Conservation (phyloP, 2,888 invertebrate species). For the Cheilosia soror region DNA sequence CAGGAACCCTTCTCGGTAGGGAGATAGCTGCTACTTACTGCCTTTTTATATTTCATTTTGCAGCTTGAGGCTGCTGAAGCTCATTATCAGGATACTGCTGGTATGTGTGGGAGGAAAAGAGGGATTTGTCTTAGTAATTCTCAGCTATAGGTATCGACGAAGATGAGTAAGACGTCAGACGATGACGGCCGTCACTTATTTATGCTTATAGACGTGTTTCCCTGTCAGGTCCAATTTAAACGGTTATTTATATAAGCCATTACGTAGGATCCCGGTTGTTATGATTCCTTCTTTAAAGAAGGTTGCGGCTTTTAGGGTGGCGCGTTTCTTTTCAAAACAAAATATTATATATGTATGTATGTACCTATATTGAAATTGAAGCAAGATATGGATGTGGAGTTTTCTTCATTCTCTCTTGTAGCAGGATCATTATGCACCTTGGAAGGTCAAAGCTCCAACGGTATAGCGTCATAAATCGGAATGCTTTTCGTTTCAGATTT, state of each 20-base stretch:
- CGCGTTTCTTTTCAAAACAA: too few relatives aligned
- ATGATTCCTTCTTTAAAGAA: background rate
- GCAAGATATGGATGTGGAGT: constrained; percentile 19
- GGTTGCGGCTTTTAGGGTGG: background rate
- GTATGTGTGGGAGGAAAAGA: background rate
- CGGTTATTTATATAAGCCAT: constrained; percentile 60
- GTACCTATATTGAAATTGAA: constrained; percentile 4
- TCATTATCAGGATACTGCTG: constrained; percentile 31
- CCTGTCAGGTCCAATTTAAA: constrained; percentile 49
- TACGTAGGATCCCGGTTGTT: constrained; percentile 43
- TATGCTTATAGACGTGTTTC: constrained; percentile 25
- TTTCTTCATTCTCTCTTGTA: background rate
- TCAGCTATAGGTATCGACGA: background rate
- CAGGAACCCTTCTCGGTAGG: background rate
- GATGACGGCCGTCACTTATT: constrained; percentile 11
- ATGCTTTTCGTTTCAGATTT: background rate
- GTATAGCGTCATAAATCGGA: constrained; percentile 1
- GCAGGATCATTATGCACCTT: constrained; percentile 14
- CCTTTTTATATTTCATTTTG: background rate
- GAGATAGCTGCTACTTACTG: background rate
- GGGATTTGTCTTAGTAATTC: constrained; percentile 8
- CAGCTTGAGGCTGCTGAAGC: constrained; percentile 3
- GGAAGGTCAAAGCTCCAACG: background rate
- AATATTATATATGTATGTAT: background rate
- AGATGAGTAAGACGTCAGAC: constrained; percentile 19